These are phyloP conservation scores for Microtus richardsoni DNA, from an alignment of 2,113 vertebrate genomes.

Conservation along the genomic window DNA sequence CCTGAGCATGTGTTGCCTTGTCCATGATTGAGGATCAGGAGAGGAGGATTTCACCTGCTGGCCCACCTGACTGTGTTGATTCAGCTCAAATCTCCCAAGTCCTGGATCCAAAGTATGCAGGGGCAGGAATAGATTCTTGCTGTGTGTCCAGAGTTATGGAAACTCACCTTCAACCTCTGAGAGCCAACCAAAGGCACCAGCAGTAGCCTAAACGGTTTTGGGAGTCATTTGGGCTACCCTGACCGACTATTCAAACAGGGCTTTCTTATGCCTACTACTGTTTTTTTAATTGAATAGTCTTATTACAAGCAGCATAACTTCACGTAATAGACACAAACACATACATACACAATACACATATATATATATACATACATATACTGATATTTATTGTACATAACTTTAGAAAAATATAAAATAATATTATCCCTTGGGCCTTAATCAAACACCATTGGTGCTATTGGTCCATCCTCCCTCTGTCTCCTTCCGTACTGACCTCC, in stretches of 20 bases:
- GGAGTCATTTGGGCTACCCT: background rate
- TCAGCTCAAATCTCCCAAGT: background rate
- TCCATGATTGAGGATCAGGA: too few species aligned
- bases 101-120: background rate
- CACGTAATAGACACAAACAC: background rate
- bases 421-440: background rate
- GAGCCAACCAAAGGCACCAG: background rate
- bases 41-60: too few species aligned
- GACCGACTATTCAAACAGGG: background rate
- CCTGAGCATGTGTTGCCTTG: too few species aligned
- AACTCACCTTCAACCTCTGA: background rate
- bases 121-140: too few species aligned
- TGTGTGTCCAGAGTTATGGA: too few species aligned
- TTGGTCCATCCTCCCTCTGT: background rate
- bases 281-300: background rate
- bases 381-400: background rate
- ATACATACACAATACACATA: background rate
- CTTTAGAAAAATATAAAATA: background rate
- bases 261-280: background rate
- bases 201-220: background rate
- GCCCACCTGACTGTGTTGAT: background rate
- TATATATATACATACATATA: background rate
- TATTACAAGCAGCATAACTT: background rate
- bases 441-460: background rate
- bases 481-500: background rate